These are phyloP conservation scores for Pogonophryne albipinna DNA, from an alignment of 2,797 vertebrate genomes.

Conservation along the genomic window DNA sequence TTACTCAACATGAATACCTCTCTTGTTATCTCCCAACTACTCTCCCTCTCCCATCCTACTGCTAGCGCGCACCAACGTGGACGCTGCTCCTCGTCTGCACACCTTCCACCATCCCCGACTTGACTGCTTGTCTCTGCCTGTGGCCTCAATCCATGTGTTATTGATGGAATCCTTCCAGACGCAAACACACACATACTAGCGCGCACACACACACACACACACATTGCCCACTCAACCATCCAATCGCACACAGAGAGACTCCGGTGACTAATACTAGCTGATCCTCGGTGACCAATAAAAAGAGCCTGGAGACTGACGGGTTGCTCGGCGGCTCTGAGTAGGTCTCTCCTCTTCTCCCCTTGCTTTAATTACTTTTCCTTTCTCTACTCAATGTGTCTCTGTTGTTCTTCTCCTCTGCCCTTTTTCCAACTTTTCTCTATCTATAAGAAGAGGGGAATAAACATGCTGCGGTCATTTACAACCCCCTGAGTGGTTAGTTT, in stretches of 20 bases:
- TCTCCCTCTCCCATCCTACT: background rate
- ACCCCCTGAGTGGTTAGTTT: conserved; percentile 45
- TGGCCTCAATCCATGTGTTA: conserved; percentile 74
- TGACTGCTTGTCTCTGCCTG: conserved; percentile 68
- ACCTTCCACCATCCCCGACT: conserved; percentile 51
- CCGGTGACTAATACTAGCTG: conserved; percentile 77
- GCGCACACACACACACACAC: conserved; percentile 18
- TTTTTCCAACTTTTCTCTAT: background rate
- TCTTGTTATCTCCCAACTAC: conserved; percentile 48
- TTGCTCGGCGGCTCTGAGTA: conserved; percentile 70
- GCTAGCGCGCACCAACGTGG: background rate
- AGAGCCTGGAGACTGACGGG: conserved; percentile 77
- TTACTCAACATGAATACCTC: conserved; percentile 64
- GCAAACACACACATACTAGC: conserved; percentile 20
- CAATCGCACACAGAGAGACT: conserved; percentile 66
- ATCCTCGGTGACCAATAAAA: conserved; percentile 83
- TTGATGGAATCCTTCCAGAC: conserved; percentile 77
- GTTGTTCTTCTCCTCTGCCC: conserved; percentile 17
- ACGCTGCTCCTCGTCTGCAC: conserved; percentile 38
- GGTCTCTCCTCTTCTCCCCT: conserved; percentile 51
- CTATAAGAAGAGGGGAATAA: background rate
- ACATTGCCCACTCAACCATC: conserved; percentile 47
- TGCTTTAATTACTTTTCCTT: conserved; percentile 72
- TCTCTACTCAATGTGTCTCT: conserved; percentile 24
- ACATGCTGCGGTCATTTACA: conserved; percentile 55